These are phyloP conservation scores for Aulostomus chinensis DNA, from an alignment of 2,797 vertebrate species.

Conservation along the genomic window DNA sequence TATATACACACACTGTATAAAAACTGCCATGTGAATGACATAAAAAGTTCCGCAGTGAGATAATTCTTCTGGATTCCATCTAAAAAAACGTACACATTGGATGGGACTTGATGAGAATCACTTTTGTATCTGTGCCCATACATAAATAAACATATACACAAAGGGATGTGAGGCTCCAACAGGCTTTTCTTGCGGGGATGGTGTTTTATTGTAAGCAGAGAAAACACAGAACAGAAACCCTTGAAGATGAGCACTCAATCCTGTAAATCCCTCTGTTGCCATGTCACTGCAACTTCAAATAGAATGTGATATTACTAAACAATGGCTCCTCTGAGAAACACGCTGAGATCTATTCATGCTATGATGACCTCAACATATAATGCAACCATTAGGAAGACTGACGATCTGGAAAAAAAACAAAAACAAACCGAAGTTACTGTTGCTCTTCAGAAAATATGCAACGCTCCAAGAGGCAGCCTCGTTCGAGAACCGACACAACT, in stretches of 20 bases:
- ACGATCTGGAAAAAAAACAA: too few relatives aligned
- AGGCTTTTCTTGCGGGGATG: slow-evolving; percentile 6
- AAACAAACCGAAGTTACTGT: too few relatives aligned
- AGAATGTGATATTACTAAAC: slow-evolving; percentile 40
- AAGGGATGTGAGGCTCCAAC: background rate
- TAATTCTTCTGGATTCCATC: slow-evolving; percentile 1
- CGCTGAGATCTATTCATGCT: slow-evolving; percentile 14
- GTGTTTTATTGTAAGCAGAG: slow-evolving; percentile 26
- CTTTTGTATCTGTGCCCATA: background rate
- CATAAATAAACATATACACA: slow-evolving; percentile 3
- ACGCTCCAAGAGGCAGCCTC: too few relatives aligned
- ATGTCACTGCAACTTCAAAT: slow-evolving; percentile 43
- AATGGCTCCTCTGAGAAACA: too few relatives aligned
- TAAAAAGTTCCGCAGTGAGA: background rate
- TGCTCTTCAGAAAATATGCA: too few relatives aligned
- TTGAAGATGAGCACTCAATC: slow-evolving; percentile 23
- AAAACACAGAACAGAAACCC: slow-evolving; percentile 22
- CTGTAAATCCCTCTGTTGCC: slow-evolving; percentile 43
- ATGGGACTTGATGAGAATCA: slow-evolving; percentile 1
- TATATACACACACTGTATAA: too few relatives aligned
- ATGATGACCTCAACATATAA: slow-evolving; percentile 26
- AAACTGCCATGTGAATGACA: slow-evolving; percentile 2
- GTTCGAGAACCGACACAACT: too few relatives aligned
- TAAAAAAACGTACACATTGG: slow-evolving; percentile 3
- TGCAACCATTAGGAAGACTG: too few relatives aligned